A percentile compares a stretch with the other conserved stretches of the same genome.
phyloP scores from a whole-genome alignment of 2,888 invertebrate genomes.

The Leistus spinibarbis region DNA sequence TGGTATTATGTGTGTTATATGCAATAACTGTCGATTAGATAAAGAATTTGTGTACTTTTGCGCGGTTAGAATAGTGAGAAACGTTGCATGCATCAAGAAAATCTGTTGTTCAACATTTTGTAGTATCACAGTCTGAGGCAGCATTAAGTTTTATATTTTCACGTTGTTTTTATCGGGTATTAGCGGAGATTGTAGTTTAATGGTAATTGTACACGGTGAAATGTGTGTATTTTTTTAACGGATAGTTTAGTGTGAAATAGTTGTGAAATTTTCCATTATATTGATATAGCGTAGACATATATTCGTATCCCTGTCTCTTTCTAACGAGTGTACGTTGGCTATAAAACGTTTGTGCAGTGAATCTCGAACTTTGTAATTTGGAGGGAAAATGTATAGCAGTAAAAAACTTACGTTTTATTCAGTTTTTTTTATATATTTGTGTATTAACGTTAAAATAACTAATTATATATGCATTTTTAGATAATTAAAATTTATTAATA shows the following conservation, averaged over 20 bases:
- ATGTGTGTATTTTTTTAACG: background rate
- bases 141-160: background rate
- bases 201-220: background rate
- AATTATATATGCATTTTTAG: background rate
- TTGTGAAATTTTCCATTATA: slow-evolving; percentile 16
- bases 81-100: background rate
- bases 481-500: background rate
- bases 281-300: slow-evolving; percentile 47
- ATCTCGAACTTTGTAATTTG: slow-evolving; percentile 46
- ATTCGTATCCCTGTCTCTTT: slow-evolving; percentile 47
- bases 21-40: background rate
- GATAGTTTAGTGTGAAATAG: background rate
- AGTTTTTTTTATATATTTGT: background rate
- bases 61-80: background rate
- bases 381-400: slow-evolving; percentile 53
- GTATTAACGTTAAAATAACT: background rate
- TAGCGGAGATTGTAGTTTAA: background rate
- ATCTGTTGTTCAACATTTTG: slow-evolving; percentile 30
- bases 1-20: background rate
- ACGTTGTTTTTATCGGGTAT: background rate
- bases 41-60: background rate
- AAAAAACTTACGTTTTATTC: background rate
- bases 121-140: slow-evolving; percentile 22
- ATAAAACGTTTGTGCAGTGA: slow-evolving; percentile 34
- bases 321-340: slow-evolving; percentile 45